These are phyloP conservation scores for Mesocricetus auratus DNA, from an alignment of 2,113 vertebrate genomes.

Conservation along the genomic window DNA sequence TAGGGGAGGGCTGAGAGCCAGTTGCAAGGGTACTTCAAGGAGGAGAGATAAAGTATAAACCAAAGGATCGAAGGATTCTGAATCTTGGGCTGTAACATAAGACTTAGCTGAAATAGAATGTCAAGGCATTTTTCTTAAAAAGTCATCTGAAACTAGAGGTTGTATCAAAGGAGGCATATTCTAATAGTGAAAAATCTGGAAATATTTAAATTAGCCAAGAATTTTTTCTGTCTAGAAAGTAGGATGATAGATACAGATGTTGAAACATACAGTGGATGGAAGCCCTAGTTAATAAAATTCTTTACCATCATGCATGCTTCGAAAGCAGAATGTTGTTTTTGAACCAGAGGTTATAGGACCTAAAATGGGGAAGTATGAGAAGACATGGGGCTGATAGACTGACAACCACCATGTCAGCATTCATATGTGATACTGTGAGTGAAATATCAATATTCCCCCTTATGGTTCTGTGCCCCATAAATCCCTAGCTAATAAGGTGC, in stretches of 20 bases:
- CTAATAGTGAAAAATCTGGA: constrained; percentile 11
- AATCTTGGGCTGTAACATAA: background rate
- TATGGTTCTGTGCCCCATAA: constrained; percentile 74
- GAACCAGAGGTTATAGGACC: background rate
- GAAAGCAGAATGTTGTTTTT: background rate
- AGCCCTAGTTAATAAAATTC: background rate
- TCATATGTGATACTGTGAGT: background rate
- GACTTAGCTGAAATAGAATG: background rate
- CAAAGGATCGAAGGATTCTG: background rate
- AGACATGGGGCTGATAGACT: background rate
- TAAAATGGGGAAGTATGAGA: background rate
- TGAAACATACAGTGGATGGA: background rate
- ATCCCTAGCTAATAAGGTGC: constrained; percentile 68
- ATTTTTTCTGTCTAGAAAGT: background rate
- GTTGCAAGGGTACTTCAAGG: background rate
- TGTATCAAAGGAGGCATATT: background rate
- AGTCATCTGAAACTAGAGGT: background rate
- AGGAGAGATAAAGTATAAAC: background rate
- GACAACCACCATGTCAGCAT: background rate
- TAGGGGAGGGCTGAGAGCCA: background rate
- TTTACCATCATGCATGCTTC: background rate
- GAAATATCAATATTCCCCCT: constrained; percentile 75
- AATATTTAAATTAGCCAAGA: constrained; percentile 35
- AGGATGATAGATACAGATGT: background rate
- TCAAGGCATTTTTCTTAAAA: background rate